These are phyloP conservation scores for Onychomys arenicola DNA, from an alignment of 2,797 vertebrate species.

Conservation along the genomic window DNA sequence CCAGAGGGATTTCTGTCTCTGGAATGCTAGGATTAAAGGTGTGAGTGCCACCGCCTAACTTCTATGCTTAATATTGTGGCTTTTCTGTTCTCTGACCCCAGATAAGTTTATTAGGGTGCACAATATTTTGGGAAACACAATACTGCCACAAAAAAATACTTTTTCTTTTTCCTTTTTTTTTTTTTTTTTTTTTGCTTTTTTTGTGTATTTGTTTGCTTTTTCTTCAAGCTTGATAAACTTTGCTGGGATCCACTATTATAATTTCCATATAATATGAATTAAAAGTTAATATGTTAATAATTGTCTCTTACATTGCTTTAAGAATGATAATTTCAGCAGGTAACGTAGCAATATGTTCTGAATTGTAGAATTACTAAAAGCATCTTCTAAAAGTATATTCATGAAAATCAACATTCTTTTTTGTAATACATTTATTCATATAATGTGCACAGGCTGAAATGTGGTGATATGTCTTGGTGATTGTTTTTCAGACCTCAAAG, in stretches of 20 bases:
- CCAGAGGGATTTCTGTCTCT: too few species aligned
- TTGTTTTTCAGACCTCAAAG: slow-evolving; percentile 95
- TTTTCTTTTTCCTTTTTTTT: too few species aligned
- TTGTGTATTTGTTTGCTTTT: neutral
- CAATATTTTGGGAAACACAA: too few species aligned
- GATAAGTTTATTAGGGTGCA: too few species aligned
- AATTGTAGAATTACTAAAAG: slow-evolving; percentile 53
- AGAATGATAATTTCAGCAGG: slow-evolving; percentile 58
- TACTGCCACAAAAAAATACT: too few species aligned
- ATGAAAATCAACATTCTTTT: slow-evolving; percentile 60
- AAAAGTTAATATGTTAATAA: slow-evolving; percentile 61
- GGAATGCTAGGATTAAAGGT: too few species aligned
- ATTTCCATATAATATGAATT: slow-evolving; percentile 38
- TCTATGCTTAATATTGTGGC: too few species aligned
- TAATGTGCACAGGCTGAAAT: slow-evolving; percentile 19
- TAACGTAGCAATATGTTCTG: neutral
- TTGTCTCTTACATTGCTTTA: slow-evolving; percentile 29
- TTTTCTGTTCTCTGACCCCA: too few species aligned
- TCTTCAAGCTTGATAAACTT: slow-evolving; percentile 60
- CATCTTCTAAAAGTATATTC: slow-evolving; percentile 36
- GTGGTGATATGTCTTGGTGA: slow-evolving; percentile 61
- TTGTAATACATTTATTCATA: slow-evolving; percentile 26
- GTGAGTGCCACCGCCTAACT: too few species aligned
- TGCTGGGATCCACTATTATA: slow-evolving; percentile 47
- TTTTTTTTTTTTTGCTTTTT: neutral